phyloP scores from a whole-genome alignment of 2,113 vertebrate genomes.

The Phylloscopus whistleri region DNA sequence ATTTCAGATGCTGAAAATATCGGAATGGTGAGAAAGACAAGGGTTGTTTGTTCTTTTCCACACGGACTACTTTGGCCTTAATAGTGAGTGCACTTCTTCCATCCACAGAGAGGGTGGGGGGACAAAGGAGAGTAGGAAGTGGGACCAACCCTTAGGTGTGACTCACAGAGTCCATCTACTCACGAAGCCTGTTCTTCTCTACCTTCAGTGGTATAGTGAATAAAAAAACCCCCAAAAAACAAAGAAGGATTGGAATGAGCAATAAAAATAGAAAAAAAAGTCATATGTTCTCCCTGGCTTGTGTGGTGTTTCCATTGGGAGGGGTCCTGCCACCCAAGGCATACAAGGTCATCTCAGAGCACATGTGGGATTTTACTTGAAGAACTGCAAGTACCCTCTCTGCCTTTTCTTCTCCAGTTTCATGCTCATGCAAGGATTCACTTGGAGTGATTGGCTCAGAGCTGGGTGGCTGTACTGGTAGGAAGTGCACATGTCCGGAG shows the following conservation, averaged over 20 bases:
- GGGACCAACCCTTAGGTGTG: neutral
- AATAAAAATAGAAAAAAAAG: neutral
- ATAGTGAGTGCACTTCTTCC: neutral
- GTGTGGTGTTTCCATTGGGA: neutral
- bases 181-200: neutral
- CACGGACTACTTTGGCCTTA: neutral
- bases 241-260: neutral
- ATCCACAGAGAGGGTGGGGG: neutral
- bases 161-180: neutral
- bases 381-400: neutral
- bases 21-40: neutral
- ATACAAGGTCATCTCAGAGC: neutral
- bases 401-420: neutral
- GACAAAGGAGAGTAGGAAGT: neutral
- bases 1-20: neutral
- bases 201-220: neutral
- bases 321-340: neutral
- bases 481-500: neutral
- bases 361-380: neutral
- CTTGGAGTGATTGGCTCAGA: neutral
- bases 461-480: neutral
- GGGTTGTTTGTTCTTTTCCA: neutral
- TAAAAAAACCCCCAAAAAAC: conserved; percentile 10
- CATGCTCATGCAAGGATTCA: neutral
- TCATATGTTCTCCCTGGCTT: neutral